Percentiles rank a stretch among this genome's conserved stretches.
phyloP scores from a whole-genome alignment of 2,797 vertebrate species.

The Artibeus jamaicensis region DNA sequence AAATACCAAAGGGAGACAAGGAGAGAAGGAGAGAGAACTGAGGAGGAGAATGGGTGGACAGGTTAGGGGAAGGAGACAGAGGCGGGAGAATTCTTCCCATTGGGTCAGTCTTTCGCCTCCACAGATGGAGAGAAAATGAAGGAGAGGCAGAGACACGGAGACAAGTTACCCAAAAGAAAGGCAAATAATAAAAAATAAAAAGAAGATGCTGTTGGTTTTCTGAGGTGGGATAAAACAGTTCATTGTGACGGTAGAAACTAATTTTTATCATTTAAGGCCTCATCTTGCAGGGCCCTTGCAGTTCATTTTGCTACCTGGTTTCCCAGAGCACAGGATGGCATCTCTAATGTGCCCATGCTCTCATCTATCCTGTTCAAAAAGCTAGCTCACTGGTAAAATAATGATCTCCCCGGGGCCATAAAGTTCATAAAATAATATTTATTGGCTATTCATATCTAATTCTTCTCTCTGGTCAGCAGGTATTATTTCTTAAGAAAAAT shows the following conservation, averaged over 20 bases:
- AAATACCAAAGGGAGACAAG: slow-evolving; percentile 5
- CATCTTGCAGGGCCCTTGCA: background rate
- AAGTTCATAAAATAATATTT: slow-evolving; percentile 50
- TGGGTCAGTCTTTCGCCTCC: background rate
- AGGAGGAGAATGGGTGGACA: background rate
- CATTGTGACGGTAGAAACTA: background rate
- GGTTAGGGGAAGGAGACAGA: background rate
- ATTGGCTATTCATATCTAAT: slow-evolving; percentile 31
- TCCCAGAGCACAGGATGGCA: background rate
- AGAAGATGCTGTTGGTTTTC: background rate
- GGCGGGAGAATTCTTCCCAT: background rate
- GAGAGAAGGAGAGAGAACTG: background rate
- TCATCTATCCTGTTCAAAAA: slow-evolving; percentile 24
- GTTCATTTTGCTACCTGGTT: slow-evolving; percentile 11
- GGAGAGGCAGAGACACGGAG: background rate
- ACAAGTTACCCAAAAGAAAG: background rate
- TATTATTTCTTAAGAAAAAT: slow-evolving; percentile 45
- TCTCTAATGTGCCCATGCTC: background rate
- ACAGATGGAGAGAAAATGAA: background rate
- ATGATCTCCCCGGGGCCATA: background rate
- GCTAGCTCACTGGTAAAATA: slow-evolving; percentile 18
- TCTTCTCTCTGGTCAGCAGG: slow-evolving; percentile 37
- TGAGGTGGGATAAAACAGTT: background rate
- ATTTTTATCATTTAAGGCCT: background rate
- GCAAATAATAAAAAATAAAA: background rate